Base-by-base conservation (phyloP, 2,113 vertebrate genomes). In the Neogobius melanostomus region DNA sequence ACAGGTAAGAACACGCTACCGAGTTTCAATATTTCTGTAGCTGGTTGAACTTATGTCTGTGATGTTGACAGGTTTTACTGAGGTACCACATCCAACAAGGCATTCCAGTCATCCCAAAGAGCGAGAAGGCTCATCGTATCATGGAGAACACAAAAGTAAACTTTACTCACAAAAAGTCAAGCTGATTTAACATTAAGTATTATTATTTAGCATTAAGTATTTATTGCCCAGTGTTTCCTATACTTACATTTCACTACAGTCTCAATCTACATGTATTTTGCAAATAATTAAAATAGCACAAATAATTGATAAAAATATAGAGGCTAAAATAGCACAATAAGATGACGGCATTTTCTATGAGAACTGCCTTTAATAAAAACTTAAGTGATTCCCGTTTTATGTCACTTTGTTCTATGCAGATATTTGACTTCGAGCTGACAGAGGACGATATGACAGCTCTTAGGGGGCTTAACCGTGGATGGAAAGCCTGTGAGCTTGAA, bases 71-170 rank as follows among this genome's bases (percentile, higher is more conserved):
- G 93, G 86, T 92, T 8, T 52, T 94, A 69, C 85, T 94, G 61
- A 82, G 90, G 64, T 93, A 89, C 75, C 92, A 93, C 6, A 81
- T 92, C 48, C 90, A 94, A 82, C 92, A 92, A 77, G 79, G 85
- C 0, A 72, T 93, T n/a, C 16, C 77, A 6, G 93, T 93, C 56
- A 93, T 94, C 71, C 93, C 93, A 0, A 91, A 89, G 69, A 94
- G 93, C n/a, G 77, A 87, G 28, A 93, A 88, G 71, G 69, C 92
- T 69, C 90, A 93, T 59, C 91, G 90, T 76, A 92, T 93, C 67
- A 85, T 94, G 7, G 89, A 94, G 51, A 94, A 94, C 85, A 91
- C 91, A n/a, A 94, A 93, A 90, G 93, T 93, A 57, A 74, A 42
- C 7, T 11, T 47, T 3, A 47, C 11, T 53, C 15, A 53, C 11